Evolutionary conservation across 2,113 vertebrate genomes (phyloP).

Genomic region (Albula glossodonta): DNA sequence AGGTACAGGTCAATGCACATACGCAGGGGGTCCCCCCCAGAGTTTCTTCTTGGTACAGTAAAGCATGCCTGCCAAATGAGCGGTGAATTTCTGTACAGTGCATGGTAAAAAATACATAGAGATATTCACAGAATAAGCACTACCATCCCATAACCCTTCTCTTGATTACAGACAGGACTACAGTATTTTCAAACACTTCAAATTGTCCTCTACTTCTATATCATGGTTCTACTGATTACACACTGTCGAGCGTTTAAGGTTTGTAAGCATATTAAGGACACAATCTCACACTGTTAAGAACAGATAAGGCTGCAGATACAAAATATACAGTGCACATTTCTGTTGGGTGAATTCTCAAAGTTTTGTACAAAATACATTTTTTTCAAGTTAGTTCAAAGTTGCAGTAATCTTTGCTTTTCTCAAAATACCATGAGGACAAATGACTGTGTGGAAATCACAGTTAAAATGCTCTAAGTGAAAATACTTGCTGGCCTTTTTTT

Average conservation of each 20-base stretch:
- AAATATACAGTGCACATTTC: slow-evolving; percentile 72
- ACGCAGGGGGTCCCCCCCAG: slow-evolving; percentile 50
- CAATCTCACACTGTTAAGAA: slow-evolving; percentile 60
- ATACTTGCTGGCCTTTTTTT: too few species aligned
- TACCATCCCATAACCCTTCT: slow-evolving; percentile 88
- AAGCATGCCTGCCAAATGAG: slow-evolving; percentile 83
- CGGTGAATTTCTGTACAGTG: slow-evolving; percentile 78
- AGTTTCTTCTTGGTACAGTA: slow-evolving; percentile 70
- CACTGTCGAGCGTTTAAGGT: slow-evolving; percentile 60
- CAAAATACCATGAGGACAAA: background rate
- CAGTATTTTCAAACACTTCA: slow-evolving; percentile 86
- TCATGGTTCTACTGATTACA: slow-evolving; percentile 73
- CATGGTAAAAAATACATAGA: slow-evolving; percentile 86
- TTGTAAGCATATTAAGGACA: slow-evolving; percentile 57
- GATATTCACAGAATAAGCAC: slow-evolving; percentile 92
- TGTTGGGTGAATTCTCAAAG: slow-evolving; percentile 65
- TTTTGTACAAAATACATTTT: slow-evolving; percentile 72
- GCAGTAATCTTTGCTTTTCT: slow-evolving; percentile 61
- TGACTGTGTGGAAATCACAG: too few species aligned
- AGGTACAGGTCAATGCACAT: slow-evolving; percentile 68
- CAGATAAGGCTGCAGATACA: slow-evolving; percentile 63
- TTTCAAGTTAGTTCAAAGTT: slow-evolving; percentile 57
- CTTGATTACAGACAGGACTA: slow-evolving; percentile 84
- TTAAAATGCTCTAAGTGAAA: too few species aligned
- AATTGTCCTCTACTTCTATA: slow-evolving; percentile 75